Base-by-base conservation (phyloP, 2,797 vertebrate species). In the Enteromius treurensis region DNA sequence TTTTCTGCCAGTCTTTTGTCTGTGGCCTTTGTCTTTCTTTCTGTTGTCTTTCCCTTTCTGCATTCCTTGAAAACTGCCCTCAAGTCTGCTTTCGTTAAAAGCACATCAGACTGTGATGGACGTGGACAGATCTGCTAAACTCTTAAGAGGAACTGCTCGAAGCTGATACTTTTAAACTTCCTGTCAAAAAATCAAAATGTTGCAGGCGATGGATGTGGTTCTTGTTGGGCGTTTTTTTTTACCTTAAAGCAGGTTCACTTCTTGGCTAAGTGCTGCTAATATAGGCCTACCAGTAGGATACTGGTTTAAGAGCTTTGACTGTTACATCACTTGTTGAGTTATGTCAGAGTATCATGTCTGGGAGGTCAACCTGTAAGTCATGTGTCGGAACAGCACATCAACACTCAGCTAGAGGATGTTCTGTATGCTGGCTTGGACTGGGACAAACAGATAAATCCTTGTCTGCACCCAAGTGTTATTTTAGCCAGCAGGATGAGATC, bases 31-130 rank as follows among this genome's bases (percentile, higher is more conserved):
- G 32, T 37, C 23, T 85, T 68, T 29, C 37, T 55, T 34, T 58
- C 55, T 47, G 45, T 60, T 9, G 23, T 17, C 9, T 42, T 77
- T 64, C 53, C 32, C 9, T 19, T 7, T 58, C 37, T 47, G 21
- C 15, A 11, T 84, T 82, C 45, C 21, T 82, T 74, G 21, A 75
- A 70, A 73, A 74, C 60, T 82, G 83, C 78, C 78, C 86, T 81
- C 49, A 58, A 74, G 80, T 78, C 79, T 64, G 75, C 65, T 79
- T 82, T 53, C 17, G 40, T 88, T 84, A 77, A 85, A 87, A 84
- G 60, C 65, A 85, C 73, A 84, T 53, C 49, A 76, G 67, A 65
- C 68, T 13, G 11, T 83, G 84, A 87, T 78, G 79, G 71, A 64
- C 19, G 14, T 26, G 34, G 75, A 81, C 64, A 80, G 47, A 75